phyloP scores from a whole-genome alignment of 64 coral and sea anemone genomes.

The Exaiptasia diaphana region DNA sequence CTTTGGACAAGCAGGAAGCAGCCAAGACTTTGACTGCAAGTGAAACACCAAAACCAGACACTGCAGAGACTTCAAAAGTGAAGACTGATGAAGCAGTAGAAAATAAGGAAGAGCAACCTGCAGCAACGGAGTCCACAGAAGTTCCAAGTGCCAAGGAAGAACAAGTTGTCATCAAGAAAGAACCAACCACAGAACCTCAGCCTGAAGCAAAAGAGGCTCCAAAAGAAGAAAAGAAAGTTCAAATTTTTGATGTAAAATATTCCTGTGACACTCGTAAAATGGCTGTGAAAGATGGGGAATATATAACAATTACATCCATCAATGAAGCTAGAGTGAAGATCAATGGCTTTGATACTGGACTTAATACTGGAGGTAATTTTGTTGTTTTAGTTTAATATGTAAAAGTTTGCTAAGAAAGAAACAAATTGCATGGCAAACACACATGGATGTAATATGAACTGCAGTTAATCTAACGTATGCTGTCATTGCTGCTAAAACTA shows the following conservation, averaged over 20 bases:
- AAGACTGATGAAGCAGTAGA: background rate
- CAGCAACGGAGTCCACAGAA: background rate
- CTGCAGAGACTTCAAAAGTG: background rate
- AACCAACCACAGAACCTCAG: background rate
- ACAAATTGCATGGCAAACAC: background rate
- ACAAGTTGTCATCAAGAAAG: background rate
- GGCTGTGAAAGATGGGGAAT: slow-evolving; percentile 72
- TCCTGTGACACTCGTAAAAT: slow-evolving; percentile 75
- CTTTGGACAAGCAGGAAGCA: background rate
- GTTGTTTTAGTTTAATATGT: background rate
- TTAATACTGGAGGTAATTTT: slow-evolving; percentile 69
- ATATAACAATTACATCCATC: slow-evolving; percentile 81
- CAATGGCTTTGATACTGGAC: slow-evolving; percentile 66
- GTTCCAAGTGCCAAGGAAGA: background rate
- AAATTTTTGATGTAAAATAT: slow-evolving; percentile 70
- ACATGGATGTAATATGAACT: background rate
- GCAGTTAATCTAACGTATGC: background rate
- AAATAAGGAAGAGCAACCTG: background rate
- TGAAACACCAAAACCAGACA: background rate
- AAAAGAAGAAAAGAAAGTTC: background rate
- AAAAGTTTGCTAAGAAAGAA: background rate
- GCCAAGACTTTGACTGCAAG: background rate
- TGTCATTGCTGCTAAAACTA: too few species aligned
- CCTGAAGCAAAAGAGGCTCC: background rate
- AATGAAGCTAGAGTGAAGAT: slow-evolving; percentile 73